Percentiles rank a stretch among this genome's conserved stretches.
Evolutionary conservation across 2,888 invertebrate genomes (phyloP).

Genomic region (Caenorhabditis sp.): DNA sequence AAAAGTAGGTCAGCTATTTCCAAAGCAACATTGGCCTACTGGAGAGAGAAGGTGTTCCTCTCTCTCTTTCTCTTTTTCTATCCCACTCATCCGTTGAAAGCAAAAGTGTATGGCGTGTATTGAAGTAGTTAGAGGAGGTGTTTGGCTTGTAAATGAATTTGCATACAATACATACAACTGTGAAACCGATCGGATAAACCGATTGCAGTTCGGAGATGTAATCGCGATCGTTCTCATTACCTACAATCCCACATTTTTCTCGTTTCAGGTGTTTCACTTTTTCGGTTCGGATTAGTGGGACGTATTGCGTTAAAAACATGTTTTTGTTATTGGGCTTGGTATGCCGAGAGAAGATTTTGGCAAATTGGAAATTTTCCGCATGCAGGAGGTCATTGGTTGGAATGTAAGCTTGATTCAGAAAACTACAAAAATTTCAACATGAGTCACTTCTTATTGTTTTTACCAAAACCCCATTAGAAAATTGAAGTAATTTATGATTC

Average conservation of each 20-base stretch:
- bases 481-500: too few relatives aligned
- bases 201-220: conserved; percentile 41
- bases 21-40: conserved; percentile 23
- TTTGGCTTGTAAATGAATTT: conserved; percentile 39
- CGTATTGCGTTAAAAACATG: too few relatives aligned
- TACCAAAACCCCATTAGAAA: too few relatives aligned
- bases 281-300: background rate
- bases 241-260: conserved; percentile 19
- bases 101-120: conserved; percentile 35
- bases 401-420: too few relatives aligned
- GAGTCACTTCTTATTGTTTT: too few relatives aligned
- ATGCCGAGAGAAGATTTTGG: too few relatives aligned
- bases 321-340: too few relatives aligned
- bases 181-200: conserved; percentile 37
- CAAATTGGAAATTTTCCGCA: too few relatives aligned
- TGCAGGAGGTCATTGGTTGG: too few relatives aligned
- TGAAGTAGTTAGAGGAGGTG: conserved; percentile 10
- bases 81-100: conserved; percentile 22
- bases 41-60: conserved; percentile 11
- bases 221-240: conserved; percentile 51
- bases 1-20: conserved; percentile 58
- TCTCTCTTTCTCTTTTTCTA: too few relatives aligned
- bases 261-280: background rate
- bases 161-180: conserved; percentile 49
- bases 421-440: too few relatives aligned